These are phyloP conservation scores for Tragelaphus buxtoni DNA, from an alignment of 2,113 vertebrate genomes.

Conservation along the genomic window DNA sequence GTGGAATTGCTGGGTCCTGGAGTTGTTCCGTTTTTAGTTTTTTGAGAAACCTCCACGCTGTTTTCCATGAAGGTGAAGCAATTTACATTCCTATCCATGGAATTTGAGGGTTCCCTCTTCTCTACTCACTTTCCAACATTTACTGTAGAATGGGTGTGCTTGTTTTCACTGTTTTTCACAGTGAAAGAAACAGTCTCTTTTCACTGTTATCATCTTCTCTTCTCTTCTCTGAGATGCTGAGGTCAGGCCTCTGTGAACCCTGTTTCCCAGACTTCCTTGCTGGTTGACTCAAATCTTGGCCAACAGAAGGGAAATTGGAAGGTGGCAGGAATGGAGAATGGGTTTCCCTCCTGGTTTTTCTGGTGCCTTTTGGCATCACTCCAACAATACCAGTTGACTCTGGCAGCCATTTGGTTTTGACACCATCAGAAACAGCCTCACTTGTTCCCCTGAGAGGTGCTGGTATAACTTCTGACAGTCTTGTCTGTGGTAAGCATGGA, in stretches of 20 bases:
- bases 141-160: not conserved
- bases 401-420: not conserved
- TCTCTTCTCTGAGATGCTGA: not conserved
- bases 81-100: not conserved
- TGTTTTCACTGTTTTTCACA: not conserved
- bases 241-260: not conserved
- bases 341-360: not conserved
- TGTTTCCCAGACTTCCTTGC: not conserved
- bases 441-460: not conserved
- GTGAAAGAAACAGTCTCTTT: not conserved
- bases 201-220: not conserved
- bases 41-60: not conserved
- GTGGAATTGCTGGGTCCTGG: not conserved
- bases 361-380: not conserved
- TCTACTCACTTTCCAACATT: not conserved
- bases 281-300: not conserved
- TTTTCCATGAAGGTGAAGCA: not conserved
- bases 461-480: not conserved
- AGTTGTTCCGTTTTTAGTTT: not conserved
- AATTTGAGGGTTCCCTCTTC: not conserved
- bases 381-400: not conserved
- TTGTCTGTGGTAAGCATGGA: not conserved
- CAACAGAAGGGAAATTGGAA: not conserved
- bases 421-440: not conserved
- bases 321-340: not conserved